Conservation (phyloP, 2,797 vertebrate species). For the Lepilemur septentrionalis region DNA sequence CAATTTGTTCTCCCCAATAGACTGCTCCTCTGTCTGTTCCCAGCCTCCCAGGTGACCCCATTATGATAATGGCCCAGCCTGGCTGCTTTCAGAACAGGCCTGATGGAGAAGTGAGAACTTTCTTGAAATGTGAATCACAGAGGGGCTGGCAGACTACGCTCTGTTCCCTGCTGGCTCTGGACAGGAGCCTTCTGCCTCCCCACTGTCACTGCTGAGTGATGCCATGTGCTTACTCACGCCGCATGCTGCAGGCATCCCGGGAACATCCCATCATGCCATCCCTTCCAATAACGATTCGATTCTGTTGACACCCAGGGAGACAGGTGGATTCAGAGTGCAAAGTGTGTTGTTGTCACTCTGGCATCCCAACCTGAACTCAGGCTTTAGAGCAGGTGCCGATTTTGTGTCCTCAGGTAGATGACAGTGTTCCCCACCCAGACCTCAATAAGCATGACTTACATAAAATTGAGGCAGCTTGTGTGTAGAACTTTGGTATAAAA, state of each 20-base stretch:
- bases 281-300: conserved; percentile 10
- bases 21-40: conserved; percentile 81
- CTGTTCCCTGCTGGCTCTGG: conserved; percentile 71
- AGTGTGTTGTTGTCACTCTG: background rate
- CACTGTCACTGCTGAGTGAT: conserved; percentile 54
- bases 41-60: conserved; percentile 85
- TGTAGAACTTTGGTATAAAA: background rate
- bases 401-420: background rate
- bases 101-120: conserved; percentile 54
- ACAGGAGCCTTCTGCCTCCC: conserved; percentile 64
- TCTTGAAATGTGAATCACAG: conserved; percentile 62
- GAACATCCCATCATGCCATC: background rate
- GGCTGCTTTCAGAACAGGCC: conserved; percentile 56
- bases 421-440: background rate
- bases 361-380: background rate
- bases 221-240: conserved; percentile 64
- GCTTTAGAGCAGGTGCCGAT: background rate
- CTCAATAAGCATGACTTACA: background rate
- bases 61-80: conserved; percentile 83
- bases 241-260: conserved; percentile 38
- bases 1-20: conserved; percentile 82
- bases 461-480: background rate
- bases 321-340: conserved; percentile 13
- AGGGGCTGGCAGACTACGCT: conserved; percentile 45
- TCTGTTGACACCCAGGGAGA: conserved; percentile 22